A percentile compares a stretch with the other conserved stretches of the same genome.
phyloP scores from a whole-genome alignment of 2,113 vertebrate genomes.

The Loxodonta africana region DNA sequence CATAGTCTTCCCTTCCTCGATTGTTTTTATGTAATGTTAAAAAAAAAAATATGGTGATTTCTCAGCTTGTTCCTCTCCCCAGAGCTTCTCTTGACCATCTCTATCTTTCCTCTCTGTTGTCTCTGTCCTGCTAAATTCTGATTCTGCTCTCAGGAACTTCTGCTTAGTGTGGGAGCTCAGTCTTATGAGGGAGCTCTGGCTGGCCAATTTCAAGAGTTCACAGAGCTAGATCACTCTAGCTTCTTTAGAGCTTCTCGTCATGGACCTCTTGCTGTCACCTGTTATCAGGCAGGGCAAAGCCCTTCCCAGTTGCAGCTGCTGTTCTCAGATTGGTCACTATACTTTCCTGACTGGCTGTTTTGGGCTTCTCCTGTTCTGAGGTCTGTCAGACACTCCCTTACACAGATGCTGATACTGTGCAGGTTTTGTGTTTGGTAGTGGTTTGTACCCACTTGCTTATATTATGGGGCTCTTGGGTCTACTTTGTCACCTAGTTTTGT shows the following conservation, averaged over 20 bases:
- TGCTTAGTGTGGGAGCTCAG: not conserved
- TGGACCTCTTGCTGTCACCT: not conserved
- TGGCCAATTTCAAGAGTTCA: not conserved
- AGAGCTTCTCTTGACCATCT: not conserved
- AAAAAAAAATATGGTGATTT: not conserved
- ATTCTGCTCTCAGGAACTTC: not conserved
- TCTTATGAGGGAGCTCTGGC: not conserved
- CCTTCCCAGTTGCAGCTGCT: not conserved
- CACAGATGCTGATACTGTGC: not conserved
- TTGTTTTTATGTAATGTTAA: not conserved
- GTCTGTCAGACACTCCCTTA: not conserved
- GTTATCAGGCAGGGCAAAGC: not conserved
- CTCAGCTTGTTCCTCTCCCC: not conserved
- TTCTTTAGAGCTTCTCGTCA: not conserved
- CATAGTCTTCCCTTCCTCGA: not conserved
- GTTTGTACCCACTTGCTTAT: not conserved
- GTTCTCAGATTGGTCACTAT: constrained; percentile 4
- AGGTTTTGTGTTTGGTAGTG: not conserved
- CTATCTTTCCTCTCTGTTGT: constrained; percentile 7
- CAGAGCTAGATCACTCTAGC: not conserved
- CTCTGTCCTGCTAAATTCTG: not conserved
- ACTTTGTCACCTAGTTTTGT: constrained; percentile 4
- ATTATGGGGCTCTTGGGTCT: not conserved
- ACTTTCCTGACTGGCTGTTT: not conserved
- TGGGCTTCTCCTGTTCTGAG: not conserved